Base-by-base conservation (phyloP, 1,140 invertebrate species). In the Octopus bimaculoides region DNA sequence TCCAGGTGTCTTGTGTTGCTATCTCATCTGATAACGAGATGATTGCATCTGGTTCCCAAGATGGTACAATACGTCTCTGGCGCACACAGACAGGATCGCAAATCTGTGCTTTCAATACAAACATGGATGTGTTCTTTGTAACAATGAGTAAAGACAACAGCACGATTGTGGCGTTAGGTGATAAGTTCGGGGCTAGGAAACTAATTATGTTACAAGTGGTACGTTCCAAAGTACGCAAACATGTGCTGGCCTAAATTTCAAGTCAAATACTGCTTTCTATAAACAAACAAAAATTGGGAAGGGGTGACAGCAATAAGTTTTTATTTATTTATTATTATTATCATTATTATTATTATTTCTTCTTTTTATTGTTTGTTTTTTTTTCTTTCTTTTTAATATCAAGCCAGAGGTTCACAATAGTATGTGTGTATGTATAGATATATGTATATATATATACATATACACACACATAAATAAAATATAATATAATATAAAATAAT, bases 121-220 rank as follows among this genome's bases (percentile, higher is more conserved):
- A 85, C 7, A 87, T 90, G 4, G 89, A 90, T 77, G 86, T 90
- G 76, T 90, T 90, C 85, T 84, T 85, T 77, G 87, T 90, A 61
- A 88, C 87, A 14, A 87, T 90, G 84, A 89, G 87, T 78, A 84
- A 84, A 52, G 88, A 90, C 83, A 89, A 89, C 78, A 83, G 85
- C 76, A 89, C 89, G 8, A 88, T 90, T 53, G 90, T 90, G 79
- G 90, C 89, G n/a, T 86, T 90, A 9, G 90, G 89, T 26, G 90
- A 90, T 84, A 89, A 89, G 81, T 87, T 82, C 80, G 86, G 86
- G 41, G 84, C 89, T 52, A 78, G 90, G n/a, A 90, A 90, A 80
- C 83, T 90, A 76, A 89, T 90, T 73, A 90, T 90, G 89, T 80
- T 90, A 74, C 90, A 90, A 77, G 87, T 90, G 10, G 89, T 90